phyloP scores from a whole-genome alignment of 2,113 vertebrate genomes.

The Tenebrosternarchus preto region DNA sequence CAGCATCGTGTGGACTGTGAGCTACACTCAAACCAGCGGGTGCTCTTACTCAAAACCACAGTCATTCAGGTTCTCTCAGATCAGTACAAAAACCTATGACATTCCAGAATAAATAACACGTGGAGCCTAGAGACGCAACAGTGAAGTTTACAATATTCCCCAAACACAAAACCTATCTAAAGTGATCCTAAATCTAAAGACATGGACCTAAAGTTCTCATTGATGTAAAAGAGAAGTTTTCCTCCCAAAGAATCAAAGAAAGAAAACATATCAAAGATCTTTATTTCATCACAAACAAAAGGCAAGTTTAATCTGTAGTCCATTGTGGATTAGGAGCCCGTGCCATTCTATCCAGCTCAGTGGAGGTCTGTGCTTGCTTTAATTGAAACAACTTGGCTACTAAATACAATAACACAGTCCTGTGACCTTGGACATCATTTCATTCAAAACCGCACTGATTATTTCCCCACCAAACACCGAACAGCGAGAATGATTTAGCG shows the following conservation, averaged over 20 bases:
- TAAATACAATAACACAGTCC: not conserved
- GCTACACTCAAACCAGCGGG: slow-evolving; percentile 27
- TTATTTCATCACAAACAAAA: not conserved
- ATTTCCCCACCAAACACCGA: slow-evolving; percentile 6
- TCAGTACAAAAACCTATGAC: slow-evolving; percentile 30
- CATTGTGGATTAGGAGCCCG: slow-evolving; percentile 1
- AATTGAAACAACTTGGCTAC: not conserved
- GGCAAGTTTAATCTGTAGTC: slow-evolving; percentile 41
- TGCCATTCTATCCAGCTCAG: slow-evolving; percentile 7
- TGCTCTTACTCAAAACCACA: slow-evolving; percentile 48
- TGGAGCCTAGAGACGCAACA: slow-evolving; percentile 16
- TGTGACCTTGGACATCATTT: slow-evolving; percentile 15
- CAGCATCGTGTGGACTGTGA: slow-evolving; percentile 57
- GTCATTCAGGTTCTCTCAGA: slow-evolving; percentile 33
- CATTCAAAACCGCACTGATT: not conserved
- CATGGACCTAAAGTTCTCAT: not conserved
- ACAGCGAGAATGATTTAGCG: not conserved
- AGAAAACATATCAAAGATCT: slow-evolving; percentile 28
- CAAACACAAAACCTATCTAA: slow-evolving; percentile 34
- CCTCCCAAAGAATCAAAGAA: slow-evolving; percentile 25
- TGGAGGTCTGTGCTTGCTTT: not conserved
- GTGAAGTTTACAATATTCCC: slow-evolving; percentile 31
- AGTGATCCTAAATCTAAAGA: slow-evolving; percentile 33
- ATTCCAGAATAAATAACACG: slow-evolving; percentile 27
- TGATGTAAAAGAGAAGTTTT: slow-evolving; percentile 40